Conservation (phyloP, 1,140 invertebrate species). For the Papilio polytes region DNA sequence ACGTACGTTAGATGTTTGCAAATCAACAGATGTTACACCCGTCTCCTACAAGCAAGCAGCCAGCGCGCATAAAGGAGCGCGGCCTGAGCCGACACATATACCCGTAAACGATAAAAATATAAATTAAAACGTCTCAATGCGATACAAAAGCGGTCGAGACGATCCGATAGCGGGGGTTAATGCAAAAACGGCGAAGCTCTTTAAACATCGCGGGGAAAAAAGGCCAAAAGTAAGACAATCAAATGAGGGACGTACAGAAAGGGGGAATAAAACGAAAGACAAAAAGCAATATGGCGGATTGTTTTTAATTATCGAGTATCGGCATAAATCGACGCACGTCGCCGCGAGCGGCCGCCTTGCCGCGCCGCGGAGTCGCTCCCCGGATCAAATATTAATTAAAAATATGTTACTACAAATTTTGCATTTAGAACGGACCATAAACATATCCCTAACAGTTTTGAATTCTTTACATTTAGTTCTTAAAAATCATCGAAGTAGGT, state of each 20-base stretch:
- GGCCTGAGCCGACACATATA: constrained; percentile 6
- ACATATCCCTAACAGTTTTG: constrained; percentile 6
- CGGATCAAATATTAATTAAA: constrained; percentile 32
- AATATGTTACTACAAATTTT: constrained; percentile 34
- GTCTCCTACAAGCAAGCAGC: background rate
- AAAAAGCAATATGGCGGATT: constrained; percentile 83
- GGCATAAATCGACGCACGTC: constrained; percentile 81
- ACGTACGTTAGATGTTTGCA: background rate
- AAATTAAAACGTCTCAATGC: constrained; percentile 79
- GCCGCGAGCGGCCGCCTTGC: constrained; percentile 68
- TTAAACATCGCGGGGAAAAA: constrained; percentile 66
- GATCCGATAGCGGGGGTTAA: constrained; percentile 68
- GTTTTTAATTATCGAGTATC: constrained; percentile 84
- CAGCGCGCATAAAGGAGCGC: background rate
- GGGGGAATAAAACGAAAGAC: constrained; percentile 74
- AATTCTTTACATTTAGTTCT: constrained; percentile 4
- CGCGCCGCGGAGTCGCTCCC: constrained; percentile 51
- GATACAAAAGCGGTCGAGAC: constrained; percentile 62
- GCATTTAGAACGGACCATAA: constrained; percentile 30
- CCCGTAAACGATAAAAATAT: constrained; percentile 63
- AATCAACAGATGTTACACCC: constrained; percentile 4
- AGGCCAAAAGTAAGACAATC: constrained; percentile 74
- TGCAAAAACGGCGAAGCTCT: constrained; percentile 64
- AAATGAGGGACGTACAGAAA: constrained; percentile 81
- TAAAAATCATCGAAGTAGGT: constrained; percentile 21